phyloP scores from a whole-genome alignment of 2,888 invertebrate species.

The Magallana nippona region DNA sequence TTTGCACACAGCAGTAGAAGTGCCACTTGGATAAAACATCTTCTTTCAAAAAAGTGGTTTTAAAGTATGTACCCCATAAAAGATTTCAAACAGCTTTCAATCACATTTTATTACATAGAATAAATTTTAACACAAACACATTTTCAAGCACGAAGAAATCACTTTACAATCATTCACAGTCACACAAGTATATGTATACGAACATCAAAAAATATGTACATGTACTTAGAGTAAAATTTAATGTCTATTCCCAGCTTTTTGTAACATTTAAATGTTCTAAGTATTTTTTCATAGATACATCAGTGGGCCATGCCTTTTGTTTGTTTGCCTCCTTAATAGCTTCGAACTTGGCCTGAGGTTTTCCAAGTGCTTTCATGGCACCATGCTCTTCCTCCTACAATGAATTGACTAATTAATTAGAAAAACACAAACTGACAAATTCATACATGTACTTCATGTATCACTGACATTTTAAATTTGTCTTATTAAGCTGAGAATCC shows the following conservation, averaged over 20 bases:
- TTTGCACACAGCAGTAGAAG: too few relatives aligned
- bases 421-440: too few relatives aligned
- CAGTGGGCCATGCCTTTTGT: conserved; percentile 39
- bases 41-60: too few relatives aligned
- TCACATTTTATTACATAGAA: background rate
- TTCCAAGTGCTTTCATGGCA: conserved; percentile 42
- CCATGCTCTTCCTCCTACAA: conserved; percentile 55
- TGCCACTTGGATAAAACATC: too few relatives aligned
- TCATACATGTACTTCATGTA: too few relatives aligned
- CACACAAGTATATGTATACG: background rate
- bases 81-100: too few relatives aligned
- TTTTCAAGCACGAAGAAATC: background rate
- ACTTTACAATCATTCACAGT: background rate
- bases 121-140: background rate
- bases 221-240: background rate
- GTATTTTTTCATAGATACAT: conserved; percentile 48
- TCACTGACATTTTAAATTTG: too few relatives aligned
- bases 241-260: conserved; percentile 61
- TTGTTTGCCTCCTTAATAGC: conserved; percentile 32
- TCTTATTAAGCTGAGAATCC: too few relatives aligned
- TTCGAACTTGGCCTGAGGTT: conserved; percentile 40
- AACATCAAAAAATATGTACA: background rate
- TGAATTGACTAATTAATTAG: background rate
- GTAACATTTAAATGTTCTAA: conserved; percentile 56
- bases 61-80: too few relatives aligned